Evolutionary conservation across 2,797 vertebrate species (phyloP).

Genomic region (Podargus strigoides): DNA sequence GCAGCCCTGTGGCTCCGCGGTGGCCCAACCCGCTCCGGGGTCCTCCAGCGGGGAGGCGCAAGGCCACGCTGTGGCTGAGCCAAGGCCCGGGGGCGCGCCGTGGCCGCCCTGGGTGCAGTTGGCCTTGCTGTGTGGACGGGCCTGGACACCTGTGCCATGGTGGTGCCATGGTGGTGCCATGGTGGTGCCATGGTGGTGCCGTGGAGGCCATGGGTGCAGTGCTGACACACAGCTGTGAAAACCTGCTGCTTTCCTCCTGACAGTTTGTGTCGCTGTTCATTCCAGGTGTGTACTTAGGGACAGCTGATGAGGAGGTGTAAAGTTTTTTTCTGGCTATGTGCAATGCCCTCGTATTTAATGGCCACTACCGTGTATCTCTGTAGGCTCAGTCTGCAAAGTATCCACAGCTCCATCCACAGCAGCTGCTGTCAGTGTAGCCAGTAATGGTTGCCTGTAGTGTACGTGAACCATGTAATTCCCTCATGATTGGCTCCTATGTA

Average conservation of each 20-base stretch:
- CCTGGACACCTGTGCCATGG: fast-evolving
- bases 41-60: too few relatives aligned
- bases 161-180: neutral
- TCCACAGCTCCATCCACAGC: fast-evolving
- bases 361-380: fast-evolving
- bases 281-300: fast-evolving
- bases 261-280: fast-evolving
- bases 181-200: neutral
- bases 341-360: fast-evolving
- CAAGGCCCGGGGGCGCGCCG: fast-evolving
- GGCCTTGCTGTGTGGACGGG: fast-evolving
- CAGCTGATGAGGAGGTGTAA: fast-evolving
- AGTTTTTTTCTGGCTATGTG: fast-evolving
- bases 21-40: fast-evolving
- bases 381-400: fast-evolving
- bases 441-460: neutral
- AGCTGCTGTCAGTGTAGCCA: too few relatives aligned
- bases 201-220: neutral
- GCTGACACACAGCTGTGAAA: neutral
- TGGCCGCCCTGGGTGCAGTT: too few relatives aligned
- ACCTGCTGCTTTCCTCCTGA: fast-evolving
- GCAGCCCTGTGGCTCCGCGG: too few relatives aligned
- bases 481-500: fast-evolving
- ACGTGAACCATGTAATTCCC: fast-evolving
- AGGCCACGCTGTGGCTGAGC: neutral